Conservation (phyloP, 2,888 invertebrate species). For the Microdon myrmicae region DNA sequence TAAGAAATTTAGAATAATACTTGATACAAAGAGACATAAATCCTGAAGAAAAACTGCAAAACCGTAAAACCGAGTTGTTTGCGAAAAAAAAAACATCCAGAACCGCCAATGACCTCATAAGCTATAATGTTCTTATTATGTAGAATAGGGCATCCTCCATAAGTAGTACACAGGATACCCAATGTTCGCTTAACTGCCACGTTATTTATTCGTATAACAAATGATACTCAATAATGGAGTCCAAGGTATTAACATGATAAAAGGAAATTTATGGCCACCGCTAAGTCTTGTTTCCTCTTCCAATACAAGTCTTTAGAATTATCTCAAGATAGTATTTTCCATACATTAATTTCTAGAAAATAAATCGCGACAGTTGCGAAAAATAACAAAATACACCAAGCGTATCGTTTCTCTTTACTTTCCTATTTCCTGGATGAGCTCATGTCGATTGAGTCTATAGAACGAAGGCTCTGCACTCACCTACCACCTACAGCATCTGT, state of each 20-base stretch:
- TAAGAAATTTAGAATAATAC: no score
- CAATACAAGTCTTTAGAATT: constrained; percentile 27
- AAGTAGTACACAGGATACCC: no score
- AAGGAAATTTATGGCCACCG: constrained; percentile 24
- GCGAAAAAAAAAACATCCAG: no score
- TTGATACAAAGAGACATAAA: no score
- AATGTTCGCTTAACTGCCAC: no score
- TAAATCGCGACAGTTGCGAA: constrained; percentile 49
- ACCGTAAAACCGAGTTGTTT: no score
- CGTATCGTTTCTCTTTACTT: constrained; percentile 20
- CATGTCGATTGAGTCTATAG: constrained; percentile 45
- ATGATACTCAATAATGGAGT: constrained; percentile 25
- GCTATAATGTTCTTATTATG: no score
- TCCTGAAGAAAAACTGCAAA: no score
- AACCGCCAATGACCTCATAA: no score
- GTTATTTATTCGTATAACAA: constrained; percentile 26
- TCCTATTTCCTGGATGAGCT: constrained; percentile 40
- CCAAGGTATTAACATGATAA: constrained; percentile 1
- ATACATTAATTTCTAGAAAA: constrained; percentile 43
- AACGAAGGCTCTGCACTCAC: no score
- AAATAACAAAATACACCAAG: constrained; percentile 28
- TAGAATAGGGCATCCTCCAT: no score
- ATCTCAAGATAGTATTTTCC: constrained; percentile 19
- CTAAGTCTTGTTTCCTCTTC: constrained; percentile 15
- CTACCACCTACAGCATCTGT: no score